A percentile compares a stretch with the other conserved stretches of the same genome.
Conservation (phyloP, 2,797 vertebrate genomes). For the Smutsia temminckii region DNA sequence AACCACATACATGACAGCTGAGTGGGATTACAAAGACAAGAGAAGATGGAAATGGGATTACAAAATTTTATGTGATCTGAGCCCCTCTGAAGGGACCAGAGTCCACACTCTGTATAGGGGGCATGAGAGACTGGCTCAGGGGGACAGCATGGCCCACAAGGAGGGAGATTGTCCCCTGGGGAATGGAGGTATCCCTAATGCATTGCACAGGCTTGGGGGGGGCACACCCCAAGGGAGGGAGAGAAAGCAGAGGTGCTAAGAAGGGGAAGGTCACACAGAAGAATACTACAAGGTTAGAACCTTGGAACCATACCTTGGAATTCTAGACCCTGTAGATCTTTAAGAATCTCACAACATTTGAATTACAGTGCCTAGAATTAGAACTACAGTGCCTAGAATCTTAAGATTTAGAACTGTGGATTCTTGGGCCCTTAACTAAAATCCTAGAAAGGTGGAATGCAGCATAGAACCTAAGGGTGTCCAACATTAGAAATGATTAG, state of each 20-base stretch:
- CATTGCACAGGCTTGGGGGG: slow-evolving; percentile 62
- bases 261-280: neutral
- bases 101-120: slow-evolving; percentile 38
- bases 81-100: slow-evolving; percentile 49
- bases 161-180: slow-evolving; percentile 24
- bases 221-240: neutral
- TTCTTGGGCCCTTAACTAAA: slow-evolving; percentile 29
- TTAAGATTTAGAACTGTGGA: slow-evolving; percentile 41
- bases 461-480: slow-evolving; percentile 26
- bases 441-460: slow-evolving; percentile 16
- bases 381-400: neutral
- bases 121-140: slow-evolving; percentile 65
- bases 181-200: slow-evolving; percentile 47
- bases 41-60: slow-evolving; percentile 46
- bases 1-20: neutral
- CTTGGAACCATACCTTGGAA: neutral
- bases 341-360: slow-evolving; percentile 23
- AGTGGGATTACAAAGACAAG: slow-evolving; percentile 28
- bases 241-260: slow-evolving; percentile 15
- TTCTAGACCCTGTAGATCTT: slow-evolving; percentile 24
- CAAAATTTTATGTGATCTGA: slow-evolving; percentile 76
- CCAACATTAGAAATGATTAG: slow-evolving; percentile 60
- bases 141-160: slow-evolving; percentile 57
- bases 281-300: slow-evolving; percentile 22
- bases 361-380: neutral